Base-by-base conservation (phyloP, 2,113 vertebrate genomes). In the Terrapene triunguis region DNA sequence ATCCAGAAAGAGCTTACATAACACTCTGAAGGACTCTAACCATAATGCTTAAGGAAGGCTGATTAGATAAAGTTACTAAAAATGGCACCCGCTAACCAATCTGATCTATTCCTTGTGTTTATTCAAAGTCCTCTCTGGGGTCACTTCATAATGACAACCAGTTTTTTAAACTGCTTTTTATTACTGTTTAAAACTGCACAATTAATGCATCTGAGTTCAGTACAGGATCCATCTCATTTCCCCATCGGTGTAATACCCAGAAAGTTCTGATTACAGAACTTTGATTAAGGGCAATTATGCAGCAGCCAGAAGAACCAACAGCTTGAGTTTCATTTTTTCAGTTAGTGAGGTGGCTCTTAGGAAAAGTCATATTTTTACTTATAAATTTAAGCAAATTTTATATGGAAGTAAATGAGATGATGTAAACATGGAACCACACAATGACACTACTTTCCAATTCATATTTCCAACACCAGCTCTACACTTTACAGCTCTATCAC, bases 1-100 rank as follows among this genome's bases (percentile, higher is more conserved):
- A 76, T n/a, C 10, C 24, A 44, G 38, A 74, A 74, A 74, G 21
- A 42, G 42, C 42, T 44, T 24, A 42, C 5, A 10, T 12, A 76
- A 42, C 22, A 25, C 5, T 9, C 38, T 22, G n/a, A 44, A 44
- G 72, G 10, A 25, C 72, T 76, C 42, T 44, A 21, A 69, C 17
- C 1, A 79, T 51, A 38, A 44, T 48, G 84, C 85, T 51, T 76
- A 83, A 83, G 74, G 83, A 95, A 85, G 87, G 59, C 53, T 69
- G 54, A 92, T 3, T 47, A 87, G 72, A 89, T 84, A 35, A 94
- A 89, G 35, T 80, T 81, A 94, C 57, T 57, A 93, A 25, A 95
- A 87, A 88, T 13, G 10, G 32, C 72, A 92, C 74, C 55, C 88
- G 87, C 62, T 24, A 85, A n/a, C 87, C 92, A 48, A 85, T 59